Evolutionary conservation across 2,888 invertebrate species (phyloP).

Genomic region (Polydrusus tereticollis): DNA sequence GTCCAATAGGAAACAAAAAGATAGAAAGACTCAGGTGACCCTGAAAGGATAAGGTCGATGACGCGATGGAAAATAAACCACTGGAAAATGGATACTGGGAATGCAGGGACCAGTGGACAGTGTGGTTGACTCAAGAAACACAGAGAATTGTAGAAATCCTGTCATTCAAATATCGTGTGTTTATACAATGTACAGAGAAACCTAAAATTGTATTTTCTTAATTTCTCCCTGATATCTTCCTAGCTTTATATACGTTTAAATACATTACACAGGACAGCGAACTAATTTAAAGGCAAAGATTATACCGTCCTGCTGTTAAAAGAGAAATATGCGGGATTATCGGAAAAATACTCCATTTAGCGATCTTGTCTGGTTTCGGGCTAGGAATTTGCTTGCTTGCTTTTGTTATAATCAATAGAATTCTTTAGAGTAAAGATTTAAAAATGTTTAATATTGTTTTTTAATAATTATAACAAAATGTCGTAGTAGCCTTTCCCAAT

Average conservation of each 20-base stretch:
- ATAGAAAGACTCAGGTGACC: too few relatives aligned
- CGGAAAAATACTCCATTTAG: slow-evolving; percentile 13
- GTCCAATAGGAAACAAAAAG: too few relatives aligned
- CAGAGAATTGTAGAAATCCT: too few relatives aligned
- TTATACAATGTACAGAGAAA: neutral
- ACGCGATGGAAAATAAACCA: too few relatives aligned
- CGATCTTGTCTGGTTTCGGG: slow-evolving; percentile 14
- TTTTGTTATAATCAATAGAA: neutral
- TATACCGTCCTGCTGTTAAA: neutral
- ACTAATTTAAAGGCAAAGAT: neutral
- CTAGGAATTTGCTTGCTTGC: slow-evolving; percentile 1
- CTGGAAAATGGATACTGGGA: too few relatives aligned
- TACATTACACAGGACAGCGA: neutral
- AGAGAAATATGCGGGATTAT: slow-evolving; percentile 1
- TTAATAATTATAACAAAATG: too few relatives aligned
- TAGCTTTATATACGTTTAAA: neutral
- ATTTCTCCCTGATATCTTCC: neutral
- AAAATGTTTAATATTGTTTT: too few relatives aligned
- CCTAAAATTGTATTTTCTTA: neutral
- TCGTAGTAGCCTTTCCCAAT: neutral
- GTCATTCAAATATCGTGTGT: too few relatives aligned
- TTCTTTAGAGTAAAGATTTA: too few relatives aligned
- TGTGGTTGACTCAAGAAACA: too few relatives aligned
- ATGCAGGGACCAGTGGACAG: too few relatives aligned
- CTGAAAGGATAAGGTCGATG: too few relatives aligned